Evolutionary conservation across 2,113 vertebrate species (phyloP), one percentile per base, ranked within the genome.

Genomic region (Riparia riparia): DNA sequence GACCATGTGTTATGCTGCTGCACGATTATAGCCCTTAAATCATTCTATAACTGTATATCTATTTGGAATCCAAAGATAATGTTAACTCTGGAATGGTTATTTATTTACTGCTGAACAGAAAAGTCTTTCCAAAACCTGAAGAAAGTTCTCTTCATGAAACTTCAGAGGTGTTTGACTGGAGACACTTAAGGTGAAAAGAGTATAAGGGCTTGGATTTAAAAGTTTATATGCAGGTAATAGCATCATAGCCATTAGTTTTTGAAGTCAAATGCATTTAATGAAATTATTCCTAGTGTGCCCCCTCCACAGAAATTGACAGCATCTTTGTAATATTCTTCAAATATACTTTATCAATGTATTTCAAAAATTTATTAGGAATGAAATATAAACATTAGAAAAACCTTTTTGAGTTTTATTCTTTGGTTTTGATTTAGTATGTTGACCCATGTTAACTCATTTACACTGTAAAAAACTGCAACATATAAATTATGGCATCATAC

Each of bases 21-120:
- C 65, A 88, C 17, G 71, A 94, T 80, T 96, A 97, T 34, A 89
- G 92, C 4, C 54, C 32, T 91, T 89, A 95, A 91, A 86, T 65
- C n/a, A 82, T 86, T 91, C 78, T 94, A 49, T 39, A 92, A 87
- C 56, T 25, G 8, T 49, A 0, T 42, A 74, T 87, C 72, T 92
- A 42, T 76, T 93, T 95, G 69, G 84, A 96, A 97, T 88, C 68
- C 71, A 97, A 77, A 88, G 22, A 37, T 8, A 10, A 90, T 22
- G 13, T 57, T 73, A 90, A 51, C 10, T 21, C 58, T 41, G 22
- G 19, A 56, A 22, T 51, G 9, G 7, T 56, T 53, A 54, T 74
- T 56, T 53, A 54, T 74, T 42, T 19, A 28, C 8, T 71, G 24
- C 19, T 47, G 24, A 84, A 65, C 6, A 56, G 17, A 69, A 29